Conservation (phyloP, 2,797 vertebrate species). For the Chrosomus eos region DNA sequence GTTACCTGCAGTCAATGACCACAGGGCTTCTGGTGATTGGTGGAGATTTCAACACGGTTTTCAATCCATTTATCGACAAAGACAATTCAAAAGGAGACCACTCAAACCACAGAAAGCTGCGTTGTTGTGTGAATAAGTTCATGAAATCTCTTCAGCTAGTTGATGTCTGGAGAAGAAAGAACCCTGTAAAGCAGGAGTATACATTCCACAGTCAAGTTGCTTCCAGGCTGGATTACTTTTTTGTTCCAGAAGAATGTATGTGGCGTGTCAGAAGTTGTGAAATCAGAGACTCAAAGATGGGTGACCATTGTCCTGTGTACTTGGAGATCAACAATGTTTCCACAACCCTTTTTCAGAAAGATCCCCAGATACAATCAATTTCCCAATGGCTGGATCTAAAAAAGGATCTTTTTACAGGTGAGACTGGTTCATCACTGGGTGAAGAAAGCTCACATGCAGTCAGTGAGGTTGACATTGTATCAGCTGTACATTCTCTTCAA, state of each 20-base stretch:
- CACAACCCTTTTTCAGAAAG: neutral
- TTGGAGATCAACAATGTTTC: conserved; percentile 11
- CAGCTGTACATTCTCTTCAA: conserved; percentile 33
- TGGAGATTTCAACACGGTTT: conserved; percentile 18
- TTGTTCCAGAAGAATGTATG: conserved; percentile 36
- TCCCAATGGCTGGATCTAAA: neutral
- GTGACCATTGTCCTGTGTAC: neutral
- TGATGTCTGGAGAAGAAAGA: conserved; percentile 21
- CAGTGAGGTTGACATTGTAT: conserved; percentile 13
- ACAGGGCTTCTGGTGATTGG: neutral
- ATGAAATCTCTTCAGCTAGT: conserved; percentile 34
- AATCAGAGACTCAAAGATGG: neutral
- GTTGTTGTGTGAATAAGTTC: conserved; percentile 4
- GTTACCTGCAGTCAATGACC: neutral
- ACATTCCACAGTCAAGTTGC: neutral
- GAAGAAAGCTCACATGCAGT: neutral
- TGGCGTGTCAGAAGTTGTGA: conserved; percentile 26
- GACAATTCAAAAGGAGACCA: neutral
- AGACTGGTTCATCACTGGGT: neutral
- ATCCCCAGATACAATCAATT: neutral
- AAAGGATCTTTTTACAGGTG: neutral
- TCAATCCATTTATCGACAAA: conserved; percentile 31
- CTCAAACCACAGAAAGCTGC: conserved; percentile 3
- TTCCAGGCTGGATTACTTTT: conserved; percentile 39
- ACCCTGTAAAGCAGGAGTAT: neutral